phyloP scores from a whole-genome alignment of 53 echinoderm and acorn worm genomes.

The Temnopleurus reevesii region DNA sequence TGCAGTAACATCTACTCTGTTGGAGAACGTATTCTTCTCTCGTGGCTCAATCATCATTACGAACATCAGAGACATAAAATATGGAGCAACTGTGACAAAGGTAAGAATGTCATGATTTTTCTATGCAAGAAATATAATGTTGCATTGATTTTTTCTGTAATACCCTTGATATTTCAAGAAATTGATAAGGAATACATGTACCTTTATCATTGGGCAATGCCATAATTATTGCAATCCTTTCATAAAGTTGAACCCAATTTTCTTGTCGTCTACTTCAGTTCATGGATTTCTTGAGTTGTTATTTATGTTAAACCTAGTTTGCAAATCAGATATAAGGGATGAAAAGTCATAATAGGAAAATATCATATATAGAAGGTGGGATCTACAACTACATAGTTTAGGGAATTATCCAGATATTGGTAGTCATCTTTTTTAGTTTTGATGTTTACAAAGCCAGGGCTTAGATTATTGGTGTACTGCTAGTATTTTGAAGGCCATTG shows the following conservation, averaged over 20 bases:
- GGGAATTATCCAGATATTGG: too few species aligned
- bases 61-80: slow-evolving; percentile 89
- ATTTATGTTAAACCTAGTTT: too few species aligned
- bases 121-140: neutral
- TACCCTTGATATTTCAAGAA: neutral
- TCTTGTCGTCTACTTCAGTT: too few species aligned
- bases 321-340: too few species aligned
- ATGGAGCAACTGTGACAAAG: slow-evolving; percentile 90
- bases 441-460: too few species aligned
- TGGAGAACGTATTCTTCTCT: slow-evolving; percentile 88
- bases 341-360: too few species aligned
- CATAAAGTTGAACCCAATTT: neutral
- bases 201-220: neutral
- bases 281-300: too few species aligned
- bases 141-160: neutral
- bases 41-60: slow-evolving; percentile 98
- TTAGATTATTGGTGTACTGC: too few species aligned
- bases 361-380: too few species aligned
- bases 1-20: slow-evolving; percentile 96
- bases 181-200: neutral
- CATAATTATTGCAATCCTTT: neutral
- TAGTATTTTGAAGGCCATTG: too few species aligned
- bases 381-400: too few species aligned
- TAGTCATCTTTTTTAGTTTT: too few species aligned
- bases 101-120: slow-evolving; percentile 43